A percentile compares a stretch with the other conserved stretches of the same genome.
These are phyloP conservation scores for Sesia bembeciformis DNA, from an alignment of 2,888 invertebrate species.

Conservation along the genomic window DNA sequence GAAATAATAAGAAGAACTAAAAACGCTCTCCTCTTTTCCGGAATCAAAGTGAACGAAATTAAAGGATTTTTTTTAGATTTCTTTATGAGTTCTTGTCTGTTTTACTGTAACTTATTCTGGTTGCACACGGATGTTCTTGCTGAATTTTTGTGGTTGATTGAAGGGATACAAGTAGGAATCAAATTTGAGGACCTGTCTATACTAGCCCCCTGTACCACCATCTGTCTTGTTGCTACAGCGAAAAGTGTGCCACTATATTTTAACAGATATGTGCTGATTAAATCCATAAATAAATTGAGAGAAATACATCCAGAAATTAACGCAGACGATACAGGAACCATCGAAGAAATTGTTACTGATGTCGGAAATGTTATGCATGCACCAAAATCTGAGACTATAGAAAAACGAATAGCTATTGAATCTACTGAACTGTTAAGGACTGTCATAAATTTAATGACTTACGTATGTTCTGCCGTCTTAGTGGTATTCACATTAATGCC, in stretches of 20 bases:
- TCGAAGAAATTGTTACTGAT: conserved; percentile 1
- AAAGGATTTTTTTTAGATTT: conserved; percentile 11
- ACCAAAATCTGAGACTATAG: conserved; percentile 4
- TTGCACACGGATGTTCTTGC: conserved; percentile 32
- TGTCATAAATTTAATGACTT: conserved; percentile 19
- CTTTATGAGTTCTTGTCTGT: conserved; percentile 19
- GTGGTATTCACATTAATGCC: conserved; percentile 32
- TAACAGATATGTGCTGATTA: conserved; percentile 20
- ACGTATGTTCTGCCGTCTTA: conserved; percentile 19
- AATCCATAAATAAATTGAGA: conserved; percentile 27
- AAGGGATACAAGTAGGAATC: conserved; percentile 26
- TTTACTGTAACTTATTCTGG: conserved; percentile 28
- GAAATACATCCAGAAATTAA: conserved; percentile 25
- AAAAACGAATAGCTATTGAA: conserved; percentile 20
- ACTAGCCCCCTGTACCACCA: conserved; percentile 34
- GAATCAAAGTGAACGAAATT: conserved; percentile 23
- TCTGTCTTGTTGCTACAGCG: conserved; percentile 30
- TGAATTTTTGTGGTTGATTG: conserved; percentile 34
- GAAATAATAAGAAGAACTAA: conserved; percentile 4
- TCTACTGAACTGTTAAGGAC: conserved; percentile 22
- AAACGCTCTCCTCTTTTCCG: conserved; percentile 25
- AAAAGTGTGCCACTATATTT: conserved; percentile 28
- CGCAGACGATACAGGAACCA: conserved; percentile 5
- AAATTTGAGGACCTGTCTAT: conserved; percentile 35
- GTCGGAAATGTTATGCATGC: conserved; percentile 1